Evolutionary conservation across 2,888 invertebrate species (phyloP).

Genomic region (Zhuqinia jingwanae): DNA sequence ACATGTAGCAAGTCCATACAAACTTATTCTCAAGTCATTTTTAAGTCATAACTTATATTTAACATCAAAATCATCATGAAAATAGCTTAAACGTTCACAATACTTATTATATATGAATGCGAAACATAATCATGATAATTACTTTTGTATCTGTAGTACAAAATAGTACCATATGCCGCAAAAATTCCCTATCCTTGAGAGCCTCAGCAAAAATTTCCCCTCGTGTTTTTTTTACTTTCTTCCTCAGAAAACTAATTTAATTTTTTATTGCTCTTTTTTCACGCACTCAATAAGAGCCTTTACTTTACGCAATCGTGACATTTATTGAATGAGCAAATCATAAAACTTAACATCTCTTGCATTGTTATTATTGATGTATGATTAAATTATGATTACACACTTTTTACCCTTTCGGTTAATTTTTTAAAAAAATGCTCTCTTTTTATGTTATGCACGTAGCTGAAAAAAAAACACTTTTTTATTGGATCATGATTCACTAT

Average conservation of each 20-base stretch:
- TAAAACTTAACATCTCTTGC: slow-evolving; percentile 21
- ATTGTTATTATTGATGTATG: no score
- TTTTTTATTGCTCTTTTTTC: slow-evolving; percentile 34
- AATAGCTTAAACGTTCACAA: slow-evolving; percentile 3
- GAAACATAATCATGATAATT: background rate
- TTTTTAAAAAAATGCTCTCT: background rate
- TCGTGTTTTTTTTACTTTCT: background rate
- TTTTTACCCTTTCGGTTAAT: slow-evolving; percentile 19
- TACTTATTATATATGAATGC: background rate
- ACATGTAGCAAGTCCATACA: background rate
- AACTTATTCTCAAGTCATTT: background rate
- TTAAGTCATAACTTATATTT: background rate
- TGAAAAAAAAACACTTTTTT: background rate
- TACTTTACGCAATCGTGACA: background rate
- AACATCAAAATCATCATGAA: background rate
- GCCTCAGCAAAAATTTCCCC: background rate
- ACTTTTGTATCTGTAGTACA: background rate
- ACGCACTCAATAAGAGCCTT: slow-evolving; percentile 12
- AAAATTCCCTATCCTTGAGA: background rate
- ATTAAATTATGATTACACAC: background rate
- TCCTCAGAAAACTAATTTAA: slow-evolving; percentile 2
- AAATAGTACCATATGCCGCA: background rate
- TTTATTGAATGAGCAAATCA: slow-evolving; percentile 22
- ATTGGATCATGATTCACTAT: slow-evolving; percentile 18
- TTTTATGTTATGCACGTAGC: background rate